These are phyloP conservation scores for Myanophis thanlyinensis DNA, from an alignment of 2,113 vertebrate species.

Conservation along the genomic window DNA sequence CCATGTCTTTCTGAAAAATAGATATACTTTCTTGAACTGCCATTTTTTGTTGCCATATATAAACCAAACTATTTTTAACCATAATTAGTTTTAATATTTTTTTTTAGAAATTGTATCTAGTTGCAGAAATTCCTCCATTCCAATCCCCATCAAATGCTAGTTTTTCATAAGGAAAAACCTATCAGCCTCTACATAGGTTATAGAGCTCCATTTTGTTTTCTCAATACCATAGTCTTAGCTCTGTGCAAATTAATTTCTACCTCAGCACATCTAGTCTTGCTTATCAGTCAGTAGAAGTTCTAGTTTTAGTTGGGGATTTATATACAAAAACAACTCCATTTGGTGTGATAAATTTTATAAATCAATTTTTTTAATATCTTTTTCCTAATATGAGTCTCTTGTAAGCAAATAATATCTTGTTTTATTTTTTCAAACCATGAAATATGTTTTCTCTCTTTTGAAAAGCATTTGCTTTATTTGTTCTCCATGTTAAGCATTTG, in stretches of 20 bases:
- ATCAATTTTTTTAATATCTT: background rate
- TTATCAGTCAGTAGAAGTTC: background rate
- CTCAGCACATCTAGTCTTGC: background rate
- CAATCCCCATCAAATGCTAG: background rate
- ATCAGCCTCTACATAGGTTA: too few species aligned
- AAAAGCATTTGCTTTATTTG: background rate
- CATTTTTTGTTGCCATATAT: background rate
- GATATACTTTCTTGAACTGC: background rate
- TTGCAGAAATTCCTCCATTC: background rate
- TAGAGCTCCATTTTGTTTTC: background rate
- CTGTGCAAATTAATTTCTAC: background rate
- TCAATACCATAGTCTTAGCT: background rate
- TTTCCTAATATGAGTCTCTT: background rate
- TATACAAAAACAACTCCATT: background rate
- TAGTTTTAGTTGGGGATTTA: background rate
- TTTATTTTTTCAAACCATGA: background rate
- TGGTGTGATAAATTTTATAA: background rate
- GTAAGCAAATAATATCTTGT: background rate
- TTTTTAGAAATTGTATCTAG: background rate
- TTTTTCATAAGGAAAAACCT: background rate
- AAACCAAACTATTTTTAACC: background rate
- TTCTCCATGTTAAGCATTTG: background rate
- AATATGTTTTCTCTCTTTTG: background rate
- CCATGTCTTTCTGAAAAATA: background rate
- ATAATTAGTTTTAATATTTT: background rate